Evolutionary conservation across 2,888 invertebrate genomes (phyloP), one percentile per base, ranked within the genome.

Genomic region (Escarpia spicata): DNA sequence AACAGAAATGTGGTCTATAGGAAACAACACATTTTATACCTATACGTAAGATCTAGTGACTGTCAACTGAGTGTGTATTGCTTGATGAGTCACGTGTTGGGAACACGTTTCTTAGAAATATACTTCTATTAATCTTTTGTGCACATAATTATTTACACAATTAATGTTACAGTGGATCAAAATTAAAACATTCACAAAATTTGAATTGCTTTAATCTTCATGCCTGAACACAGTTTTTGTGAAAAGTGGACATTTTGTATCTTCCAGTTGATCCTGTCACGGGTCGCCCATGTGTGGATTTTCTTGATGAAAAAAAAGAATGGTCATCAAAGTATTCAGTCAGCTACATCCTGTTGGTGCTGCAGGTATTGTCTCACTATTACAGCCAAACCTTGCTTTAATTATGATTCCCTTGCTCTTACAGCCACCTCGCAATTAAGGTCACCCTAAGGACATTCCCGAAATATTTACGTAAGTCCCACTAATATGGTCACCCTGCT

Each of bases 221-320:
- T 75, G 26, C n/a, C 75, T 75, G 26, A 75, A 75, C n/a, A 26
- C 19, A 75, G 75, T 75, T 6, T 75, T 3, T n/a, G 26, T 75
- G 26, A n/a, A 9, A 52, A 75, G 19, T 75, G 26, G 19, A 75
- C 75, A 26, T 45, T 15, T 92, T 58, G 91, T 92, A 31, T 91
- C 75, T 95, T 95, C 45, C 95, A 96, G 96, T 96, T 93, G 96
- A 96, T 92, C 95, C 95, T 94, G 94, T 95, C 37, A 96, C 95
- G 92, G 96, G 96, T 1, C 93, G 94, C 91, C 96, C 96, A 9
- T 95, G 95, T 94, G 93, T 96, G 91, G 95, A 96, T 92, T 95
- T 95, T 93, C 93, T 96, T 44, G 96, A 95, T 93, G 94, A 96
- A 93, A 94, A 92, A 91, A 93, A 94, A n/a, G 93, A 94, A 60